phyloP scores from a whole-genome alignment of 2,888 invertebrate genomes.

The Limnephilus rhombicus region DNA sequence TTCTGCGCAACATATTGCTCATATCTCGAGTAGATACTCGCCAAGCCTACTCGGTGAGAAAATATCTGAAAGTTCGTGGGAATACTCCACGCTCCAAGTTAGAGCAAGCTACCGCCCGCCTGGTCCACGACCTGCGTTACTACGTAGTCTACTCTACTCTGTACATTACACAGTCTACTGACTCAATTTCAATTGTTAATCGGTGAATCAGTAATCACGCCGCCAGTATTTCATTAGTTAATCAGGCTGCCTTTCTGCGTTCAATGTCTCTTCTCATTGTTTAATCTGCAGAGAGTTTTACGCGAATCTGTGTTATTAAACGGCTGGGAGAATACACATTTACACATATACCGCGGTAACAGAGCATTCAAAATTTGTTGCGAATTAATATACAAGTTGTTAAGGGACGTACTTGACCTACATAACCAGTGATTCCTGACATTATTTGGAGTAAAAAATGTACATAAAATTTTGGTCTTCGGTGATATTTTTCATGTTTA shows the following conservation, averaged over 20 bases:
- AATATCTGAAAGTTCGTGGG: slow-evolving; percentile 47
- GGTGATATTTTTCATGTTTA: too few relatives aligned
- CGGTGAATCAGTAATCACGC: not conserved
- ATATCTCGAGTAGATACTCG: not conserved
- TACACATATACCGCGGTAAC: not conserved
- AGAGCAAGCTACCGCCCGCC: not conserved
- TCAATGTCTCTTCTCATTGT: not conserved
- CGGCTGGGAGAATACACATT: not conserved
- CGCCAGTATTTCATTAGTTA: not conserved
- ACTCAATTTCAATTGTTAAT: slow-evolving; percentile 31
- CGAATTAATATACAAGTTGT: not conserved
- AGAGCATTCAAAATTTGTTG: not conserved
- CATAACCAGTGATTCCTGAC: too few relatives aligned
- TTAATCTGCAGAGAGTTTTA: not conserved
- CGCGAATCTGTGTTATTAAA: slow-evolving; percentile 22
- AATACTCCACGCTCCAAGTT: slow-evolving; percentile 25
- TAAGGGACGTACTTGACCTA: too few relatives aligned
- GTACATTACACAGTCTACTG: not conserved
- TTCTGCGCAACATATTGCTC: slow-evolving; percentile 6
- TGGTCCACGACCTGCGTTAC: not conserved
- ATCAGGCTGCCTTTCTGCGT: not conserved
- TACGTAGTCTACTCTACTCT: not conserved
- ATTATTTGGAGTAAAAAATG: too few relatives aligned
- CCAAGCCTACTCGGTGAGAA: slow-evolving; percentile 9
- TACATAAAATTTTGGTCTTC: too few relatives aligned